phyloP scores from a whole-genome alignment of 2,113 vertebrate genomes.

The Petrocephalus microphthalmus region DNA sequence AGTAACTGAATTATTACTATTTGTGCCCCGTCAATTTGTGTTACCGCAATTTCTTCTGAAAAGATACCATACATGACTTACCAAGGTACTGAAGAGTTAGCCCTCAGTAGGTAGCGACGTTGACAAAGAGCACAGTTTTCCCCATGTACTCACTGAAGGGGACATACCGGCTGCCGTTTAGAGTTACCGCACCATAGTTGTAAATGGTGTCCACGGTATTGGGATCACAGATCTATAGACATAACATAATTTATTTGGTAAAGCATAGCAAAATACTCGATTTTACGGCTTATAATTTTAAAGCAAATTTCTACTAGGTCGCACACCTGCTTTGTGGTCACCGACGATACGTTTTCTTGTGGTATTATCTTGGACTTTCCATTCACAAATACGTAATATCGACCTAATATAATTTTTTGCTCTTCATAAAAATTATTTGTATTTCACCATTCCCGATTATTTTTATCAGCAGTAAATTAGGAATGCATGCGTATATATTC shows the following conservation, averaged over 20 bases:
- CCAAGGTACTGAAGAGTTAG: slow-evolving; percentile 80
- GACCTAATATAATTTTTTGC: neutral
- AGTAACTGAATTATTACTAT: neutral
- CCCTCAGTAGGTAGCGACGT: slow-evolving; percentile 90
- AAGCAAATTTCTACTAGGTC: neutral
- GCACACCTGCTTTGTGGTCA: neutral
- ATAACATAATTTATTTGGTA: slow-evolving; percentile 12
- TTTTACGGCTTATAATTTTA: neutral
- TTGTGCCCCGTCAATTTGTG: neutral
- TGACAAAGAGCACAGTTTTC: slow-evolving; percentile 81
- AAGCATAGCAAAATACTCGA: neutral
- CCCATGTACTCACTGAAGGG: slow-evolving; percentile 69
- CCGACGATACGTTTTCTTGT: neutral
- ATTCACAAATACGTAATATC: neutral
- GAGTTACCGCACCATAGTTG: slow-evolving; percentile 64
- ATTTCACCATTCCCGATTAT: neutral
- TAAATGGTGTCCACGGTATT: slow-evolving; percentile 63
- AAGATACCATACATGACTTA: slow-evolving; percentile 51
- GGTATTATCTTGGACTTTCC: neutral
- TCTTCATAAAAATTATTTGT: neutral
- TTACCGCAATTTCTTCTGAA: neutral
- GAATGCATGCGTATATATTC: neutral
- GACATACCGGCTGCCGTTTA: slow-evolving; percentile 64
- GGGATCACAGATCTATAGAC: slow-evolving; percentile 68
- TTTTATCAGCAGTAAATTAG: neutral